Conservation (phyloP, 1,140 invertebrate genomes). For the Pogonomyrmex barbatus region DNA sequence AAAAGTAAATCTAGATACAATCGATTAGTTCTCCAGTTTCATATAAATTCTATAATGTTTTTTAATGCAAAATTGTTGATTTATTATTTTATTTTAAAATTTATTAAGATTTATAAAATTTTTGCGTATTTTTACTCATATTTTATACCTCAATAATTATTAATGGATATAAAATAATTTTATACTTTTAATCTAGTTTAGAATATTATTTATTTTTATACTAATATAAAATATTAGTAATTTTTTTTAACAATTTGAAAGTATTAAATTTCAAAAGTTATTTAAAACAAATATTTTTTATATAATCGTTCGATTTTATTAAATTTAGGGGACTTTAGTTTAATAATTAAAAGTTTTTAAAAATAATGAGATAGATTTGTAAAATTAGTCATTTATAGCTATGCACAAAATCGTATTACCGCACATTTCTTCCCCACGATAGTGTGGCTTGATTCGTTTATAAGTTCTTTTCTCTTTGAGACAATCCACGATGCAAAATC, state of each 20-base stretch:
- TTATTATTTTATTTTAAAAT: background rate
- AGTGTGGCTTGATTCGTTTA: slow-evolving; percentile 49
- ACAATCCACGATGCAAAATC: slow-evolving; percentile 60
- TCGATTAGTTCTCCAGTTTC: background rate
- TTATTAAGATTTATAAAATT: background rate
- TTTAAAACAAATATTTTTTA: slow-evolving; percentile 1
- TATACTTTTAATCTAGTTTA: background rate
- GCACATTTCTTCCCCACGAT: slow-evolving; percentile 13
- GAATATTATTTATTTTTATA: background rate
- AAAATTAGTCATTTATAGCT: slow-evolving; percentile 39
- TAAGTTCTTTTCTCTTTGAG: slow-evolving; percentile 40
- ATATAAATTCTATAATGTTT: background rate
- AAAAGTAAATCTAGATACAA: background rate
- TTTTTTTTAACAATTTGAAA: background rate
- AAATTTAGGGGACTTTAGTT: background rate
- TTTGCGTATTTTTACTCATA: background rate
- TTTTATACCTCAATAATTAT: background rate
- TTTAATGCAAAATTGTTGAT: background rate
- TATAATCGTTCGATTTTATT: background rate
- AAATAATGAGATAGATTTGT: background rate
- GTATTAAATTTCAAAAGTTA: background rate
- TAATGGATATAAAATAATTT: background rate
- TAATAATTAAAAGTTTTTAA: slow-evolving; percentile 13
- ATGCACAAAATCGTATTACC: slow-evolving; percentile 9
- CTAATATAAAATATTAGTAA: background rate